phyloP scores from a whole-genome alignment of 2,888 invertebrate genomes.

The Ellobium chinense region DNA sequence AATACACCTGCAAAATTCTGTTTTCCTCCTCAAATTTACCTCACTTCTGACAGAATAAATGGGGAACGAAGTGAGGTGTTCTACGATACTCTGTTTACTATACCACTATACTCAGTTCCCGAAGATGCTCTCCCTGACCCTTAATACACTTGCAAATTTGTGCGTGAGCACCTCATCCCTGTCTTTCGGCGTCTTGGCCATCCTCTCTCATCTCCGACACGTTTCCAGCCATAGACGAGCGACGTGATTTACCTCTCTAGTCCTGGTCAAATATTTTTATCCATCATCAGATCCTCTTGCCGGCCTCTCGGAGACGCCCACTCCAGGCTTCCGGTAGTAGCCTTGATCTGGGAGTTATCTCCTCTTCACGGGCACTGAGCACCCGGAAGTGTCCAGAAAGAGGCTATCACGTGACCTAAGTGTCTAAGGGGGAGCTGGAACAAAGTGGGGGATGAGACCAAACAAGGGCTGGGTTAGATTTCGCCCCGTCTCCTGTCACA shows the following conservation, averaged over 20 bases:
- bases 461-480: neutral
- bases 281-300: neutral
- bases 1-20: too few species aligned
- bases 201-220: too few species aligned
- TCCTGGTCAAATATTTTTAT: slow-evolving; percentile 1
- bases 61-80: too few species aligned
- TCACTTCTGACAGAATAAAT: too few species aligned
- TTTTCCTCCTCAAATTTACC: too few species aligned
- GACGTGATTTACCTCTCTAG: neutral
- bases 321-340: neutral
- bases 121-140: too few species aligned
- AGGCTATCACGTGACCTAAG: neutral
- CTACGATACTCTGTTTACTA: too few species aligned
- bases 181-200: too few species aligned
- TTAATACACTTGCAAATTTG: too few species aligned
- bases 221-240: too few species aligned
- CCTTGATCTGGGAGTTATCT: slow-evolving; percentile 8
- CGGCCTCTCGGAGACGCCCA: neutral
- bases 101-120: too few species aligned
- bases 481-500: neutral
- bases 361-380: neutral
- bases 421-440: neutral
- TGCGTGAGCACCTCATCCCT: too few species aligned
- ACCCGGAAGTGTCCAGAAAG: neutral
- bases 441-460: neutral